Percentiles rank a stretch among this genome's conserved stretches.
Evolutionary conservation across 1,140 invertebrate genomes (phyloP).

Genomic region (Colletes gigas): DNA sequence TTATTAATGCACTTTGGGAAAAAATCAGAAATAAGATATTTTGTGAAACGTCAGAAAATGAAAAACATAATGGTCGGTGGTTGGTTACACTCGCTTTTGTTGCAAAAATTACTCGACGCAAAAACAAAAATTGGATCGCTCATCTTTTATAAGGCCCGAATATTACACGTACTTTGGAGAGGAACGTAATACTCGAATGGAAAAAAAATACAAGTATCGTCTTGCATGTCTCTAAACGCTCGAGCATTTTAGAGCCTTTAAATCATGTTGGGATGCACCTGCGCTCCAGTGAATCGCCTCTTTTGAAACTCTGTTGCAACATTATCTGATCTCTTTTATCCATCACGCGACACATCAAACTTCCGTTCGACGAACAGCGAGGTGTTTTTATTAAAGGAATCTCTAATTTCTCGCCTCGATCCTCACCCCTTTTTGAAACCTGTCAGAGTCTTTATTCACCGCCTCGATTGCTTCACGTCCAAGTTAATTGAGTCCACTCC

Average conservation of each 20-base stretch:
- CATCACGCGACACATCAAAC: not conserved
- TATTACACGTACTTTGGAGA: not conserved
- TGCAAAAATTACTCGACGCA: no score
- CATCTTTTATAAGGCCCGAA: no score
- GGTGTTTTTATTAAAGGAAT: not conserved
- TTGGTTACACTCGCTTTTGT: no score
- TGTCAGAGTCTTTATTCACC: not conserved
- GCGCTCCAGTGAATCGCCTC: not conserved
- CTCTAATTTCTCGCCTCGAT: not conserved
- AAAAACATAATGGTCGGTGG: no score
- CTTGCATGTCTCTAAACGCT: not conserved
- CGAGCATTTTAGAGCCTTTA: not conserved
- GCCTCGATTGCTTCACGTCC: conserved; percentile 20
- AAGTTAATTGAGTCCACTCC: conserved; percentile 40
- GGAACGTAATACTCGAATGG: not conserved
- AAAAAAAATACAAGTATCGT: not conserved
- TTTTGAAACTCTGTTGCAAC: not conserved
- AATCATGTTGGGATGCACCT: not conserved
- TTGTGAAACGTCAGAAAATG: no score
- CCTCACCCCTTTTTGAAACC: no score
- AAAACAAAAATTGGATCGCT: no score
- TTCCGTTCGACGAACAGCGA: conserved; percentile 14
- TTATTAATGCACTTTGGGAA: no score
- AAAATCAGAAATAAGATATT: no score
- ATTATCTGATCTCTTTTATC: not conserved